Evolutionary conservation across 1,140 invertebrate genomes (phyloP).

Genomic region (Diorhabda elongata): DNA sequence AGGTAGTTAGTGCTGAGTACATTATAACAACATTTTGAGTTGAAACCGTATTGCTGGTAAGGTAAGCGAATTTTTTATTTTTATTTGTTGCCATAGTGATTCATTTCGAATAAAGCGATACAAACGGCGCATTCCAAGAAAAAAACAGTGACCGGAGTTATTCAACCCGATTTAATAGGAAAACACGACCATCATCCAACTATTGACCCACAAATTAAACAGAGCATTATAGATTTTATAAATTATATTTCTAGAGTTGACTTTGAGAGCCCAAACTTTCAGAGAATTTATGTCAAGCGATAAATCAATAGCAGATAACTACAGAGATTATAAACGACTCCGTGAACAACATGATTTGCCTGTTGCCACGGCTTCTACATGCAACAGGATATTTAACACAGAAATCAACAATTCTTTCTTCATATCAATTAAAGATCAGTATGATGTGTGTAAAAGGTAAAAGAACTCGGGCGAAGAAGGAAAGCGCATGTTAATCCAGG

Average conservation of each 20-base stretch:
- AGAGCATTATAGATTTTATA: conserved; percentile 25
- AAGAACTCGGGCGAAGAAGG: conserved; percentile 36
- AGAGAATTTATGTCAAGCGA: conserved; percentile 41
- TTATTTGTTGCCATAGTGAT: neutral
- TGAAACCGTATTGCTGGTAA: neutral
- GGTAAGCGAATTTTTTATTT: neutral
- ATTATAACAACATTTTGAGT: neutral
- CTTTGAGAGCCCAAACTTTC: conserved; percentile 20
- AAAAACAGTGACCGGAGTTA: conserved; percentile 8
- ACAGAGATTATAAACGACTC: conserved; percentile 24
- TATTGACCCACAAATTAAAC: conserved; percentile 24
- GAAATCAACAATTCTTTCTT: too few relatives aligned
- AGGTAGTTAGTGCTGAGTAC: neutral
- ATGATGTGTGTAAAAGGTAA: conserved; percentile 40
- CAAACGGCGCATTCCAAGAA: conserved; percentile 5
- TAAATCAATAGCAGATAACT: conserved; percentile 37
- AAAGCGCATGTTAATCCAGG: conserved; percentile 27
- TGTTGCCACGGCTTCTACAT: neutral
- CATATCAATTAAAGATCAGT: conserved; percentile 33
- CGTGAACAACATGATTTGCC: conserved; percentile 19
- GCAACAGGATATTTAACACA: too few relatives aligned
- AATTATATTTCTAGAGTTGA: conserved; percentile 39
- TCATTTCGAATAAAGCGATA: conserved; percentile 3
- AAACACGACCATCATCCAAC: conserved; percentile 18
- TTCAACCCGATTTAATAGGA: conserved; percentile 14